phyloP scores from a whole-genome alignment of 1,140 invertebrate genomes.

The Drosophila takahashii region DNA sequence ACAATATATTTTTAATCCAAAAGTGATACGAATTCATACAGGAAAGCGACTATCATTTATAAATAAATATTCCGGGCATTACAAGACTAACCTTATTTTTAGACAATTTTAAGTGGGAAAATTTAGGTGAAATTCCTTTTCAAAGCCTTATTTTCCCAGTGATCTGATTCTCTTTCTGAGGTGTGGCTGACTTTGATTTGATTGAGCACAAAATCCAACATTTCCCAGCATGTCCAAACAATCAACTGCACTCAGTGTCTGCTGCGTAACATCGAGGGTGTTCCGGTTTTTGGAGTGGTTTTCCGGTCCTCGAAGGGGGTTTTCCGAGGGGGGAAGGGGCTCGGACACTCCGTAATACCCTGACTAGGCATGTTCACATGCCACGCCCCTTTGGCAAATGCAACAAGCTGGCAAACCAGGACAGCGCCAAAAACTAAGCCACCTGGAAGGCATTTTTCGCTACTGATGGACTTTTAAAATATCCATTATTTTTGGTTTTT shows the following conservation, averaged over 20 bases:
- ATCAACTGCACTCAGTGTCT: slow-evolving; percentile 22
- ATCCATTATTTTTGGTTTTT: neutral
- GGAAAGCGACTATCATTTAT: too few species aligned
- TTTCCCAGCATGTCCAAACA: slow-evolving; percentile 40
- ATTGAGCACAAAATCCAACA: slow-evolving; percentile 41
- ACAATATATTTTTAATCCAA: too few species aligned
- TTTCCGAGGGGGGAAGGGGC: neutral
- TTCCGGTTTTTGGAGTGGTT: slow-evolving; percentile 22
- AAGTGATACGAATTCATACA: too few species aligned
- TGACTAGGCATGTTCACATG: slow-evolving; percentile 39
- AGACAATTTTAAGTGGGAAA: too few species aligned
- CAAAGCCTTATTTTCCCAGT: neutral
- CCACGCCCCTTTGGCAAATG: slow-evolving; percentile 29
- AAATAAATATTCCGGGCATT: too few species aligned
- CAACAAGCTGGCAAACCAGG: slow-evolving; percentile 57
- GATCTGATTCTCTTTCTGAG: neutral
- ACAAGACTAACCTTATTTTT: too few species aligned
- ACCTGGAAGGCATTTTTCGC: neutral
- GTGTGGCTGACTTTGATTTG: slow-evolving; percentile 45
- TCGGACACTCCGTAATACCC: slow-evolving; percentile 15
- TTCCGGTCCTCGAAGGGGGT: neutral
- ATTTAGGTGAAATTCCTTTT: neutral
- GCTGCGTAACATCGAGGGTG: slow-evolving; percentile 21
- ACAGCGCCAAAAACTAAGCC: neutral
- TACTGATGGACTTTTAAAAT: neutral